Percentiles rank a stretch among this genome's conserved stretches.
These are phyloP conservation scores for Parazoanthus atlanticus DNA, from an alignment of 92 coral and sea anemone species.

Conservation along the genomic window DNA sequence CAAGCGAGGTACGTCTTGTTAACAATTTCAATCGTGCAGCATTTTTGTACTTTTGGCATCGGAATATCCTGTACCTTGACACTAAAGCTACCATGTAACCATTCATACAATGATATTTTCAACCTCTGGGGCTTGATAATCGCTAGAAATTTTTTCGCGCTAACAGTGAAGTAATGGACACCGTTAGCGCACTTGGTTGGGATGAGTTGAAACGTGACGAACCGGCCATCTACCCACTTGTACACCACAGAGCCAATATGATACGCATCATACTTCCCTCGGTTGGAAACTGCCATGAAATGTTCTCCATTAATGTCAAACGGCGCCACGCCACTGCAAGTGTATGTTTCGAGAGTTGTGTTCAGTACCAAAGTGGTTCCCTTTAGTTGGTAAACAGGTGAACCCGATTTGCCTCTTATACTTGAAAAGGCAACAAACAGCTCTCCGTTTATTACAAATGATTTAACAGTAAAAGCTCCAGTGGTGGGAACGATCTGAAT, in stretches of 20 bases:
- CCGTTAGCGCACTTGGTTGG: neutral
- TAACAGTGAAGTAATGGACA: neutral
- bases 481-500: neutral
- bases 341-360: neutral
- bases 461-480: neutral
- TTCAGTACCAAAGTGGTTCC: neutral
- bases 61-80: slow-evolving; percentile 10
- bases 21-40: neutral
- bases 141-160: neutral
- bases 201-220: neutral
- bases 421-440: neutral
- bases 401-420: neutral
- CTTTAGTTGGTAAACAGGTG: neutral
- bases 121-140: neutral
- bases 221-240: neutral
- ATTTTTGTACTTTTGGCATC: neutral
- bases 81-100: neutral
- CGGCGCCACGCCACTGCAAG: neutral
- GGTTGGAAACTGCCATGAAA: neutral
- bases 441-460: neutral
- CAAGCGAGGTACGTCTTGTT: neutral
- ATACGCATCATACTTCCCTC: neutral
- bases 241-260: neutral
- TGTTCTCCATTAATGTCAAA: neutral
- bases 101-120: neutral